Evolutionary conservation across 2,797 vertebrate genomes (phyloP), one percentile per base, ranked within the genome.

Genomic region (Tinamus major): DNA sequence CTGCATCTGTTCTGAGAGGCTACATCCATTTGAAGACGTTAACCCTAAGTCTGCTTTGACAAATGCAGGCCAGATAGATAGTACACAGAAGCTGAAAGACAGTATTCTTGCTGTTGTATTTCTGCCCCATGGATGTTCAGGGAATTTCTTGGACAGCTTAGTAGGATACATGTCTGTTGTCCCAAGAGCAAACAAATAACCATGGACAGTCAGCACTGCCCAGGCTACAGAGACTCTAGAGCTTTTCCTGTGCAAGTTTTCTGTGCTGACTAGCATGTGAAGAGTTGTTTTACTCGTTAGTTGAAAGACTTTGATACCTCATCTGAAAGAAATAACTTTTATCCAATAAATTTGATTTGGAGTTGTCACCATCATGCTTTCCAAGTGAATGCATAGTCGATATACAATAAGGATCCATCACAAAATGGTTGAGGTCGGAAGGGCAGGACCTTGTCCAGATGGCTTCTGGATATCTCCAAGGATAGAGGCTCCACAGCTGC

Each of bases 1-100:
- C 39, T 51, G 55, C 75, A 41, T 71, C 90, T 91, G 74, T 62
- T 91, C 75, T 0, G 13, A 12, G 69, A 72, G 39, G 70, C 63
- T 63, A 89, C 39, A 31, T 81, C 59, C 46, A 79, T 74, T 59
- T 56, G 89, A 12, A 80, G 83, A 39, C 42, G 3, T 58, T 75
- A 82, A 17, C 85, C 72, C 37, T 41, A 46, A 19, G 35, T 37
- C 67, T 29, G 81, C 65, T 42, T n/a, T 85, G 71, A 74, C 68
- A 91, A 69, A 24, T 26, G 72, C 68, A 64, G 79, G 63, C 68
- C 58, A 82, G 84, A 35, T 81, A 56, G 69, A n/a, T 35, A 35
- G 35, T 35, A 35, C 35, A 35, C 35, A 35, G 35, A 35, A 35
- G 35, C 35, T 35, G 35, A 35, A 35, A 35, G 35, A 6, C 35